Base-by-base conservation (phyloP, 2,797 vertebrate species). In the Toxotes lorentzi region DNA sequence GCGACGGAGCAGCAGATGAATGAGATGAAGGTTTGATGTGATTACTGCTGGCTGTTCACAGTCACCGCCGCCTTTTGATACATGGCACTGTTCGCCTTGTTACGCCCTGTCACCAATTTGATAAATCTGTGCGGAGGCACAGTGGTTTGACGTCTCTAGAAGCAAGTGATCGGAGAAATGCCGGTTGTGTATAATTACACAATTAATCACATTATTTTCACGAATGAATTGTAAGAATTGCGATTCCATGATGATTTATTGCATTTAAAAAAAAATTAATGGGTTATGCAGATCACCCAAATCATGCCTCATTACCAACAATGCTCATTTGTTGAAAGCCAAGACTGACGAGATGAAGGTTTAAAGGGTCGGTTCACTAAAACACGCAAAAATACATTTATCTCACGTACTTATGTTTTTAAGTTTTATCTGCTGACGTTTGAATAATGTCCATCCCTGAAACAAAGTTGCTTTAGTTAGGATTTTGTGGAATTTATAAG, bases 171-270 rank as follows among this genome's bases (percentile, higher is more conserved):
- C 34, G 64, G 74, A 76, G 61, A 81, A 56, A 74, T 30, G 64
- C 61, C 4, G 19, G 17, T 65, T 69, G 58, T 59, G 38, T 70
- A 64, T 91, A 87, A 92, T 91, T 87, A 88, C 56, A 78, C 71
- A 14, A 90, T 91, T 79, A 87, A 85, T 91, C 88, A 90, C 34
- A 61, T 47, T 19, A 70, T 73, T 80, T 70, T 59, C 34, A 67
- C 23, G 35, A 51, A 27, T 66, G 54, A n/a, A 75, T 45, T 70
- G 48, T 12, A 62, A 64, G 30, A 60, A 65, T 30, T n/a, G 27
- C 21, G 48, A 50, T 74, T 57, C 21, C 4, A 23, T 32, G 14
- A 40, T 74, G 74, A 81, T 88, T 81, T 74, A 86, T 89, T 59
- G 51, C 56, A 38, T 45, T 83, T 68, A 72, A 72, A 27, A 12